phyloP scores from a whole-genome alignment of 1,140 invertebrate genomes.

The Drosophila sp. region DNA sequence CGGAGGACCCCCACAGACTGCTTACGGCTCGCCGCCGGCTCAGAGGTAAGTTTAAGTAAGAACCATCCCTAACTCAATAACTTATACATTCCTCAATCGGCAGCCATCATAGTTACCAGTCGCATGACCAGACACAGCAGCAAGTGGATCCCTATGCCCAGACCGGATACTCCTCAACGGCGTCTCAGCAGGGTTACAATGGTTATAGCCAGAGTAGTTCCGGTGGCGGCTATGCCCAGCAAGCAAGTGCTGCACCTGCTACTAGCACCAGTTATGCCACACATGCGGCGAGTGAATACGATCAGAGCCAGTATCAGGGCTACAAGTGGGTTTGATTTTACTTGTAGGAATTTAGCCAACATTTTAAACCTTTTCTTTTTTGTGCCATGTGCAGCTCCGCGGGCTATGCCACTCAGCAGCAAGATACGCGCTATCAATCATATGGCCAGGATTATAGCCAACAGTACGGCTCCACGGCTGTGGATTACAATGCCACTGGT shows the following conservation, averaged over 20 bases:
- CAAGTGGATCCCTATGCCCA: conserved; percentile 79
- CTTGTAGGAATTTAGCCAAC: not conserved
- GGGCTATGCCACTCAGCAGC: conserved; percentile 70
- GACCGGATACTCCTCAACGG: conserved; percentile 62
- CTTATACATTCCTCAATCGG: not conserved
- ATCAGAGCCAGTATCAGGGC: conserved; percentile 79
- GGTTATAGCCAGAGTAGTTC: conserved; percentile 71
- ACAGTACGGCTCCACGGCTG: conserved; percentile 75
- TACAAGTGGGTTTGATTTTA: conserved; percentile 63
- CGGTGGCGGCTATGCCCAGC: conserved; percentile 62
- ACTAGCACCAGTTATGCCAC: conserved; percentile 69
- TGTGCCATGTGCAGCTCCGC: conserved; percentile 52
- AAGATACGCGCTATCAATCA: conserved; percentile 75
- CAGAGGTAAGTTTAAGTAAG: conserved; percentile 59
- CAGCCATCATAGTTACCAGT: conserved; percentile 76
- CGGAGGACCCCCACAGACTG: conserved; percentile 49
- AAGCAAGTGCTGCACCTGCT: conserved; percentile 55
- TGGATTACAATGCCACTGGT: conserved; percentile 75
- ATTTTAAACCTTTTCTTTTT: conserved; percentile 16
- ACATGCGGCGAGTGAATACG: conserved; percentile 70
- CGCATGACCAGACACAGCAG: conserved; percentile 78
- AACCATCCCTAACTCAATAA: not conserved
- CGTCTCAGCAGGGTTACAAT: conserved; percentile 73
- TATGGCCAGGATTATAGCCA: conserved; percentile 81
- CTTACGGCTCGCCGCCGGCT: conserved; percentile 67